Conservation (phyloP, 2,888 invertebrate species). For the Xanthorhoe spadicearia region DNA sequence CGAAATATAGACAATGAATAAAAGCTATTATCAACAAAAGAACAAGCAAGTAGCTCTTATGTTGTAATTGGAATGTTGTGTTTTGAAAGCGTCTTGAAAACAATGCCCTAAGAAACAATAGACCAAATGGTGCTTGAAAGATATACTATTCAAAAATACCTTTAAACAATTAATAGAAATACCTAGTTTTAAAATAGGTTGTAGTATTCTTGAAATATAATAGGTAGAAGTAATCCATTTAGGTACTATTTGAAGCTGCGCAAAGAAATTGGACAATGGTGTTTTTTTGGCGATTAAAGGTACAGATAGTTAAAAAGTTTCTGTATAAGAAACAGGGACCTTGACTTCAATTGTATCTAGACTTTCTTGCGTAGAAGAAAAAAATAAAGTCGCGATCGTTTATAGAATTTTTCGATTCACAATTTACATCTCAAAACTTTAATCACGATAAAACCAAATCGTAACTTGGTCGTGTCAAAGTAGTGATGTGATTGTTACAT, state of each 20-base stretch:
- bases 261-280: background rate
- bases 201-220: background rate
- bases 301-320: background rate
- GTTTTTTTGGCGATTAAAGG: background rate
- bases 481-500: conserved; percentile 66
- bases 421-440: conserved; percentile 23
- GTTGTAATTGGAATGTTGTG: background rate
- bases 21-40: background rate
- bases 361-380: background rate
- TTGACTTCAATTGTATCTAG: background rate
- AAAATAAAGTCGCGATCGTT: background rate
- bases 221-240: too few species aligned
- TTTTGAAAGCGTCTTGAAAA: background rate
- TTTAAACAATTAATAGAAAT: background rate
- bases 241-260: background rate
- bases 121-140: background rate
- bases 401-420: background rate
- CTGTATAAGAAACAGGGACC: background rate
- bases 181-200: background rate
- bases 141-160: background rate
- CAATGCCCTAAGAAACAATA: background rate
- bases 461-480: conserved; percentile 70
- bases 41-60: background rate
- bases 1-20: background rate
- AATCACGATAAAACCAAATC: conserved; percentile 46